Evolutionary conservation across 2,113 vertebrate species (phyloP), one percentile per base, ranked within the genome.

Genomic region (Geococcyx californianus): DNA sequence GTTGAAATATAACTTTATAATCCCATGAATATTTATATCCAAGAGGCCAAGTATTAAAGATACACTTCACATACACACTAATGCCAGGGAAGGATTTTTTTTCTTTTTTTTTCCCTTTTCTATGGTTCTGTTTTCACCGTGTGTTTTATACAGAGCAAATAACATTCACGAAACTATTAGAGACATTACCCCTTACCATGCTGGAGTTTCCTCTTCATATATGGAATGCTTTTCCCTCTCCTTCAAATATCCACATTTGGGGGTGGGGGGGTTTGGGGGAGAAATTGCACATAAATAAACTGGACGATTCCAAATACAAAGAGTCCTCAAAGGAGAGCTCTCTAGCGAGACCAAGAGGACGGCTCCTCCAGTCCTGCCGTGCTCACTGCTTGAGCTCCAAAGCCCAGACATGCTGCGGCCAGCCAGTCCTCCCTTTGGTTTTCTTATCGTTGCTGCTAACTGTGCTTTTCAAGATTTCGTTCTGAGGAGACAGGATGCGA

Each of bases 401-500:
- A 93, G 99, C 99, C 99, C 99, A 99, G 96, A 99, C 99, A 76
- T 99, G 99, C 97, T 99, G 99, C 38, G 99, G 99, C 99, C 99
- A 99, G 96, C 99, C 99, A 87, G 99, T 99, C 97, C 99, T 98
- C 56, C 99, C 99, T 98, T 99, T 99, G 83, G 98, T 99, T 98
- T 99, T 99, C 98, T 99, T 99, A 97, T 99, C 99, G 81, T 98
- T 99, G 97, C 97, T 98, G 98, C 98, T 97, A 95, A 98, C 97
- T 98, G 98, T 97, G 98, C 88, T 99, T 98, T 99, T 99, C 93
- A 99, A 98, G 97, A 99, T 98, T 97, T 99, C 99, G 67, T 98
- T 99, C 99, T 99, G 98, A 94, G 95, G 89, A 95, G 89, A 88
- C 60, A 86, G 42, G 73, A 93, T 80, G 89, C 4, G 45, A 89